These are phyloP conservation scores for Chrysomela aeneicollis DNA, from an alignment of 2,888 invertebrate species.

Conservation along the genomic window DNA sequence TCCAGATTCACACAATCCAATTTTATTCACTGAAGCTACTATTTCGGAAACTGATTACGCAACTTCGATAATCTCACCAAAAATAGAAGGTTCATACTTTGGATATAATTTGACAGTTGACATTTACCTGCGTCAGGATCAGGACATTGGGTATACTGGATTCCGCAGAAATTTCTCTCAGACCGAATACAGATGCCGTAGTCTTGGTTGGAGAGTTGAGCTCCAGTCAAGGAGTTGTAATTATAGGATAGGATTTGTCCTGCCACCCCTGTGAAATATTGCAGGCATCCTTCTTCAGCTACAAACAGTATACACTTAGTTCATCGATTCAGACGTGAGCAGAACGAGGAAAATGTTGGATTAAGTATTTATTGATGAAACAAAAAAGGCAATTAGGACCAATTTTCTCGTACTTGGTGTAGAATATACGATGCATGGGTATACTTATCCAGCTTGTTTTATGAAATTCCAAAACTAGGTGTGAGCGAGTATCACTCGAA, in stretches of 20 bases:
- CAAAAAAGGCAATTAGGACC: not conserved
- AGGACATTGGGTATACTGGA: slow-evolving; percentile 81
- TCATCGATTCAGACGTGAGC: not conserved
- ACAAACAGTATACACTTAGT: slow-evolving; percentile 39
- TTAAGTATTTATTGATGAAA: no score
- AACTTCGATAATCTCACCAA: no score
- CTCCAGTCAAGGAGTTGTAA: slow-evolving; percentile 77
- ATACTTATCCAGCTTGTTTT: no score
- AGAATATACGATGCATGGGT: no score
- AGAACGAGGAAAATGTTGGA: not conserved
- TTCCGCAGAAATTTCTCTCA: slow-evolving; percentile 87
- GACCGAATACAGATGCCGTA: slow-evolving; percentile 86
- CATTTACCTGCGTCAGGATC: slow-evolving; percentile 57
- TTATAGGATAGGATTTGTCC: slow-evolving; percentile 86
- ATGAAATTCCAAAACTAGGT: no score
- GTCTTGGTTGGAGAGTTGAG: slow-evolving; percentile 87
- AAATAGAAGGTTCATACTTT: no score
- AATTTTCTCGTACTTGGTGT: no score
- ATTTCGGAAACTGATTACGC: no score
- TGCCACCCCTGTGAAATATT: slow-evolving; percentile 80
- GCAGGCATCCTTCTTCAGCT: slow-evolving; percentile 82
- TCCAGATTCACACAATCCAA: no score
- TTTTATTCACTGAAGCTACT: no score
- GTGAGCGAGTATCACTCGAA: no score
- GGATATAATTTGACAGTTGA: no score